These are phyloP conservation scores for Eurystomus gularis DNA, from an alignment of 2,113 vertebrate genomes.

Conservation along the genomic window DNA sequence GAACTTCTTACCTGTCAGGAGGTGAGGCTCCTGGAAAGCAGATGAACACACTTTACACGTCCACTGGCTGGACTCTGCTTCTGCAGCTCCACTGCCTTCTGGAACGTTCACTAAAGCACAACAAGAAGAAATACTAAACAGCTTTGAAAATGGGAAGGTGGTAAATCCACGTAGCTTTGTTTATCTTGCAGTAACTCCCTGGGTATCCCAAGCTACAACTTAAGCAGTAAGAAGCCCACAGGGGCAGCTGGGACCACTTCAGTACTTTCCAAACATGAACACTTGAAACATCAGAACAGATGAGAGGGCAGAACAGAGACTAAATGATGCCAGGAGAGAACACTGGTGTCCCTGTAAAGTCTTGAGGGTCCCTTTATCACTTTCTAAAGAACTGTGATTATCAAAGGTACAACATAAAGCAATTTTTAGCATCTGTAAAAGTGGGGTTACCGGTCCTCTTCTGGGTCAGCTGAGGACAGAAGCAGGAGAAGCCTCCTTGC, in stretches of 20 bases:
- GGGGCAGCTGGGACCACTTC: background rate
- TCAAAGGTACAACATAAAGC: background rate
- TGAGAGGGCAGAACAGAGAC: background rate
- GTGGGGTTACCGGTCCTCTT: background rate
- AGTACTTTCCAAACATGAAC: background rate
- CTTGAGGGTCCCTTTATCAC: background rate
- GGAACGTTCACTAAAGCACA: constrained; percentile 42
- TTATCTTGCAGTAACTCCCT: background rate
- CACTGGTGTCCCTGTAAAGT: background rate
- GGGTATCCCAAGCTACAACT: background rate
- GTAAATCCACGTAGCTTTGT: background rate
- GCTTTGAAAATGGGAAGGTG: background rate
- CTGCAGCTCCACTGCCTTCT: constrained; percentile 54
- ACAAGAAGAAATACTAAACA: background rate
- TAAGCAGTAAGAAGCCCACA: background rate
- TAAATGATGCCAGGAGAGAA: background rate
- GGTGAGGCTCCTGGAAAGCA: constrained; percentile 75
- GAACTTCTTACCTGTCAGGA: constrained; percentile 76
- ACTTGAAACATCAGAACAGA: background rate
- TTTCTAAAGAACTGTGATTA: background rate
- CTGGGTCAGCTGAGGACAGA: background rate
- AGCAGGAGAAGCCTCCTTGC: background rate
- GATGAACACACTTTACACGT: constrained; percentile 77
- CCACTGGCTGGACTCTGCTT: constrained; percentile 75
- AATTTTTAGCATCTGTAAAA: background rate